Evolutionary conservation across 1,140 invertebrate species (phyloP), one percentile per base, ranked within the genome.

Genomic region (Mercenaria mercenaria): DNA sequence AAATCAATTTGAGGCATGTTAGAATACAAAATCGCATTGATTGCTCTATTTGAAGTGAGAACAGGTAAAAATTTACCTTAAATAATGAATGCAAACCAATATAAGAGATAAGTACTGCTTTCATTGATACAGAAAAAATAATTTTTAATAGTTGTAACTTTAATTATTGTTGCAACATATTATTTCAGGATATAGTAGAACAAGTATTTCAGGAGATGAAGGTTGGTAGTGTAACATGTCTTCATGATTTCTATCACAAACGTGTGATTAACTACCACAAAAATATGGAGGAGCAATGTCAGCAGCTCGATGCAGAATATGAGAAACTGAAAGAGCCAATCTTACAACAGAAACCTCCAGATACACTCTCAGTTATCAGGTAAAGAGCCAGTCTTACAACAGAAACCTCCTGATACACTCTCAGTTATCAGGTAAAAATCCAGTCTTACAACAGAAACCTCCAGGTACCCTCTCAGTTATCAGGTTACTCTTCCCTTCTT

Each of bases 181-280:
- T 39, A 39, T 41, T 69, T 32, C 80, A 97, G 97, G 97, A 97
- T 93, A 94, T 96, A 56, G 93, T 97, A 86, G 96, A 97, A 90
- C 96, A 96, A 92, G 97, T 97, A 47, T 96, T 97, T 29, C 93
- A 96, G 52, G 97, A 97, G 93, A 96, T 96, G 92, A 96, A 96
- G 2, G 89, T 97, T 1, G 97, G 97, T 39, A 96, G 96, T 86
- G 93, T 97, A 15, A 93, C 94, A 13, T 94, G 92, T 20, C 90
- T 97, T 29, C 96, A 97, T 83, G 94, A 96, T 81, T 97, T 97
- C 92, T 97, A 97, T 91, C 96, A 97, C 91, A 96, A 96, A 83
- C 95, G 96, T 67, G 91, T 97, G 64, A 89, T 97, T 10, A 95
- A 95, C 39, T 96, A 97, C 90, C 96, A 97, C 82, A 91, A 95